These are phyloP conservation scores for Marronus borbonicus DNA, from an alignment of 2,888 invertebrate species.

Conservation along the genomic window DNA sequence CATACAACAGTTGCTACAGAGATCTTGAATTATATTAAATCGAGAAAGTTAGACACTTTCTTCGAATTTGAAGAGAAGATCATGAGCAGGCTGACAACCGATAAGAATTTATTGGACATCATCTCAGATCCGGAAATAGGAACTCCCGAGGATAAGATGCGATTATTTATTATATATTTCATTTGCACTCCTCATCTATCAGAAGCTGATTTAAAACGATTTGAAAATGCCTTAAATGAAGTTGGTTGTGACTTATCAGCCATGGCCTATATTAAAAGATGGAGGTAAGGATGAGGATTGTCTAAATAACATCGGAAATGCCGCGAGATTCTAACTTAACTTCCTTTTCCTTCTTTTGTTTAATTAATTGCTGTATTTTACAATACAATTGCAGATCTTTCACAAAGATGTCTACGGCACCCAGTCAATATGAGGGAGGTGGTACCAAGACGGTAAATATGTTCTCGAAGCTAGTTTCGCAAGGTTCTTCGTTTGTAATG, in stretches of 20 bases:
- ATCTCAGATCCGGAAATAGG: constrained; percentile 91
- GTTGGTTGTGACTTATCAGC: constrained; percentile 91
- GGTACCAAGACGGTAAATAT: constrained; percentile 97
- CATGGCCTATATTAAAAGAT: constrained; percentile 91
- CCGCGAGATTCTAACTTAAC: no score
- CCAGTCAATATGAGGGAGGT: constrained; percentile 90
- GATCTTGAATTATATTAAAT: constrained; percentile 88
- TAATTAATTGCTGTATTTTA: no score
- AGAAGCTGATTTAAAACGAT: constrained; percentile 88
- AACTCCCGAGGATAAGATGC: constrained; percentile 91
- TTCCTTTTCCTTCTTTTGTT: no score
- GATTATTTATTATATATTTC: constrained; percentile 93
- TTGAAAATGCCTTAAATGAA: constrained; percentile 82
- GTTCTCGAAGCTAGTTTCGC: constrained; percentile 98
- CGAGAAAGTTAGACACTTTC: constrained; percentile 92
- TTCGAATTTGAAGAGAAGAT: constrained; percentile 99
- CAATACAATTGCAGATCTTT: constrained; percentile 75
- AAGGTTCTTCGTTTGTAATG: constrained; percentile 99
- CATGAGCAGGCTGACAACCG: constrained; percentile 88
- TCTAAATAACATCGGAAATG: no score
- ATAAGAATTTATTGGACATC: constrained; percentile 90
- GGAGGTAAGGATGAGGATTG: constrained; percentile 79
- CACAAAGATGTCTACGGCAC: constrained; percentile 81
- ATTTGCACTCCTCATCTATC: constrained; percentile 87
- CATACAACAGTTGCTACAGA: constrained; percentile 98